Conservation (phyloP, 2,113 vertebrate species). For the Fulica atra region DNA sequence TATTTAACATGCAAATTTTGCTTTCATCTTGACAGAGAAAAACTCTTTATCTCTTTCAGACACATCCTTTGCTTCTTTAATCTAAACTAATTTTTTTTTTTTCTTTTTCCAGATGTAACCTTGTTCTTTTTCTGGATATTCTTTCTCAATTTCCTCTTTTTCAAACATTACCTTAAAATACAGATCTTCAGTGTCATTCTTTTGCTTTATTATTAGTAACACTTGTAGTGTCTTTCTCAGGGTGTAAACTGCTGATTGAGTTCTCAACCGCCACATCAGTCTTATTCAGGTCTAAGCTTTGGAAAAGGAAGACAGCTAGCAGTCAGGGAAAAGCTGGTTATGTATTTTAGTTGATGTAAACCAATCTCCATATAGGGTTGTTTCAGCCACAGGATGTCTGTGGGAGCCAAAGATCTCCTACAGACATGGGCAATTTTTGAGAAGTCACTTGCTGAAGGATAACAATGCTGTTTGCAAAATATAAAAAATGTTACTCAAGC, state of each 20-base stretch:
- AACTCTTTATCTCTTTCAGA: not conserved
- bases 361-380: not conserved
- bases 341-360: not conserved
- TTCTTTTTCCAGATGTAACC: not conserved
- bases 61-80: not conserved
- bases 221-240: not conserved
- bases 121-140: not conserved
- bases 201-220: not conserved
- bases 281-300: not conserved
- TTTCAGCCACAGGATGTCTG: not conserved
- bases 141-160: not conserved
- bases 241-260: not conserved
- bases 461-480: not conserved
- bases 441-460: not conserved
- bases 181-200: not conserved
- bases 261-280: not conserved
- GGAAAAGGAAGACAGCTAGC: not conserved
- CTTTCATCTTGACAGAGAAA: not conserved
- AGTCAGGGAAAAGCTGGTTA: not conserved
- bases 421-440: not conserved
- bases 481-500: not conserved
- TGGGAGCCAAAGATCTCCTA: not conserved
- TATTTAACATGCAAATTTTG: not conserved
- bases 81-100: not conserved
- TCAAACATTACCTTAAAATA: not conserved